Conservation (phyloP, 1,140 invertebrate genomes). For the Aphaenogaster rudis region DNA sequence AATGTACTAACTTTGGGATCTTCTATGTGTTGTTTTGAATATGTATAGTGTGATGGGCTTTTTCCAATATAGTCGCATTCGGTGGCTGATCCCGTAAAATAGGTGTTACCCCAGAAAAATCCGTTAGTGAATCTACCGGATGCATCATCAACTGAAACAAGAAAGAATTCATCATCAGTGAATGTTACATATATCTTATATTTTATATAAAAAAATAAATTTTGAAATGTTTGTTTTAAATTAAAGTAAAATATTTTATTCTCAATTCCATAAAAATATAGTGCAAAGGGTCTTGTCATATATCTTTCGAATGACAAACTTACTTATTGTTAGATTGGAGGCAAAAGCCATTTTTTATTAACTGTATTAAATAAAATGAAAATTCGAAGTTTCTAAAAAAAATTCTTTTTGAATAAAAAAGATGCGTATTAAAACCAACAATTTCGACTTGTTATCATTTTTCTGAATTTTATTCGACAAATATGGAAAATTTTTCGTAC, state of each 20-base stretch:
- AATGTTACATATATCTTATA: not conserved
- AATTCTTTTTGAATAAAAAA: not conserved
- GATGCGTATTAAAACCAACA: not conserved
- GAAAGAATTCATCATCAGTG: conserved; percentile 4
- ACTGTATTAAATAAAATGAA: not conserved
- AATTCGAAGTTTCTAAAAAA: not conserved
- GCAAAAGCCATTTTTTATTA: not conserved
- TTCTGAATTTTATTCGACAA: not conserved
- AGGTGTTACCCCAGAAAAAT: conserved; percentile 94
- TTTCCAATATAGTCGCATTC: conserved; percentile 90
- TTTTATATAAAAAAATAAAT: not conserved
- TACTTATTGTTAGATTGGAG: not conserved
- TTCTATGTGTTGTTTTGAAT: conserved; percentile 42
- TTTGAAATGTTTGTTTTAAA: not conserved
- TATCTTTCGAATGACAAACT: not conserved
- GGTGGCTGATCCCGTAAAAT: conserved; percentile 92
- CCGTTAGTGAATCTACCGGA: conserved; percentile 92
- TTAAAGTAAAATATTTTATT: not conserved
- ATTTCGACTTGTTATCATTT: not conserved
- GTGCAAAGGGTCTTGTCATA: not conserved
- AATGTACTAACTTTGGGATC: conserved; percentile 75
- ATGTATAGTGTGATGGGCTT: conserved; percentile 48
- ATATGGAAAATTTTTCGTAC: too few species aligned
- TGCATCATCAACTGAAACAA: conserved; percentile 91
- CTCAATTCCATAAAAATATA: not conserved